Evolutionary conservation across 2,113 vertebrate species (phyloP), one percentile per base, ranked within the genome.

Genomic region (Archilochus colubris): DNA sequence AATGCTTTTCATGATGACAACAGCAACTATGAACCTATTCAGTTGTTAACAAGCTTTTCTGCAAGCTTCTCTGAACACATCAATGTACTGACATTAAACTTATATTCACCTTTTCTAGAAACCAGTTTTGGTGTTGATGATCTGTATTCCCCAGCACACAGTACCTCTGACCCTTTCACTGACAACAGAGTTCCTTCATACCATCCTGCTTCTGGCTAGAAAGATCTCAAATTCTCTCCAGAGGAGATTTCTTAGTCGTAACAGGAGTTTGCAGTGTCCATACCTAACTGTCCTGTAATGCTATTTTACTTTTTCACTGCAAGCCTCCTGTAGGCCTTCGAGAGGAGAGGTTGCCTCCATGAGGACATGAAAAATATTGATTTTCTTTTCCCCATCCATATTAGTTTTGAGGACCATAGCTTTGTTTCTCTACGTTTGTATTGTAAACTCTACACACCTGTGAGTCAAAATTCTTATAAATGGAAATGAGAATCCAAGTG

Each of bases 161-260:
- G 51, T 19, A 9, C 15, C 9, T 70, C 6, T 5, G 4, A 66
- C 12, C 9, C 12, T 24, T n/a, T 61, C 51, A 30, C 16, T 54
- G 33, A 27, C n/a, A 48, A 2, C 12, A 10, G 9, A 63, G 36
- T 77, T 86, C 30, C 31, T 81, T 40, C 10, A 0, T 55, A 17
- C 44, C 9, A 55, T 82, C 22, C 19, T 69, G 6, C 63, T 88
- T 12, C 20, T 86, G 2, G 1, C 82, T 53, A 59, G 31, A 30
- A 77, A 55, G 43, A 64, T 0, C 0, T 1, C 14, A 11, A 3
- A 46, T 30, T 48, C 48, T 46, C 27, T 27, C n/a, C 40, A 40
- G 31, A 6, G 14, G 21, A 30, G 1, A 31, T 83, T 36, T 79
- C 48, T 69, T 68, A 48, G 30, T 50, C 1, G 0, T 66, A 38